Percentiles rank a stretch among this genome's conserved stretches.
phyloP scores from a whole-genome alignment of 2,113 vertebrate species.

The Lophura nycthemera region DNA sequence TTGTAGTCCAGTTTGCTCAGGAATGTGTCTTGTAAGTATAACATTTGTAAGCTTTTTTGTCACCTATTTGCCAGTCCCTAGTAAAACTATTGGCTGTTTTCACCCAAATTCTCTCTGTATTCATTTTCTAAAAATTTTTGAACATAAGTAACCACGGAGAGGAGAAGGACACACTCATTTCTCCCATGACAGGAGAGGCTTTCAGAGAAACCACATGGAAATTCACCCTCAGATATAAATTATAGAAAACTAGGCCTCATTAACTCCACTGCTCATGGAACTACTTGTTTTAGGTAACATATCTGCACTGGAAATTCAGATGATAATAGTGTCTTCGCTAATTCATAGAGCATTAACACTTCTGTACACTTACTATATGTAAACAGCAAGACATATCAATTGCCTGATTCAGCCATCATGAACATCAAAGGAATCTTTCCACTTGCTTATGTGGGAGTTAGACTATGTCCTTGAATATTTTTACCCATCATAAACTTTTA shows the following conservation, averaged over 20 bases:
- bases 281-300: neutral
- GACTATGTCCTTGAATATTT: neutral
- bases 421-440: conserved; percentile 18
- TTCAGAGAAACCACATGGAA: neutral
- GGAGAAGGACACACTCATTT: neutral
- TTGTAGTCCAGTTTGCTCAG: conserved; percentile 4
- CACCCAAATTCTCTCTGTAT: neutral
- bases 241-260: neutral
- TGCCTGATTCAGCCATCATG: neutral
- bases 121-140: neutral
- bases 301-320: neutral
- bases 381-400: neutral
- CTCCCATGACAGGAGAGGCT: neutral
- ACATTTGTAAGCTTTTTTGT: neutral
- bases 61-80: neutral
- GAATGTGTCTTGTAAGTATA: neutral
- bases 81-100: neutral
- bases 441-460: neutral
- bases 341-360: conserved; percentile 13
- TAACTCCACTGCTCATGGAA: conserved; percentile 13
- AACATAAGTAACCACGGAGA: neutral
- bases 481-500: neutral
- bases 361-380: neutral
- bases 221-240: conserved; percentile 2
- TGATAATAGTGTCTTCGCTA: neutral